Percentiles rank a stretch among this genome's conserved stretches.
Conservation (phyloP, 2,888 invertebrate genomes). For the Lochmaea capreae region DNA sequence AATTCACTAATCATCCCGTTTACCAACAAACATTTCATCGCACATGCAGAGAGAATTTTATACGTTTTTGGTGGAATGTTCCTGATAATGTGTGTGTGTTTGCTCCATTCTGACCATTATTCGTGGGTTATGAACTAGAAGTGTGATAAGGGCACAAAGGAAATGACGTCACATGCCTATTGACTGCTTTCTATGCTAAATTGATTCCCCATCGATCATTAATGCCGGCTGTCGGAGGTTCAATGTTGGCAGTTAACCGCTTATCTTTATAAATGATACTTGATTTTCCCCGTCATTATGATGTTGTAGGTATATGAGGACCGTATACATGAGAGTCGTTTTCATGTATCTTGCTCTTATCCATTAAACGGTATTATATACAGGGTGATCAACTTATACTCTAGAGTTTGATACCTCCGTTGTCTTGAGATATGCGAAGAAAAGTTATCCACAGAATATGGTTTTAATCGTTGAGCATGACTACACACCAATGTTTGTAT, state of each 20-base stretch:
- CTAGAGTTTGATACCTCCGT: no score
- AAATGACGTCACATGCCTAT: conserved; percentile 67
- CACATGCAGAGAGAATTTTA: conserved; percentile 9
- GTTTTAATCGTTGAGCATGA: no score
- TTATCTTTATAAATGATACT: conserved; percentile 67
- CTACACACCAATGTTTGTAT: no score
- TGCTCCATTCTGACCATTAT: conserved; percentile 62
- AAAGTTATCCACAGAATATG: no score
- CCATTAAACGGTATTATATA: conserved; percentile 11
- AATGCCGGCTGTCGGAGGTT: conserved; percentile 59
- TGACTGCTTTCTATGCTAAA: conserved; percentile 64
- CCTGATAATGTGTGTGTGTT: conserved; percentile 15
- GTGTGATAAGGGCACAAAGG: conserved; percentile 67
- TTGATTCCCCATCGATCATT: conserved; percentile 66
- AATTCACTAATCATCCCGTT: conserved; percentile 19
- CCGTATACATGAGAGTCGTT: conserved; percentile 3
- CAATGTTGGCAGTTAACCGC: conserved; percentile 59
- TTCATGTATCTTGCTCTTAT: conserved; percentile 9
- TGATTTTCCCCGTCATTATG: conserved; percentile 52
- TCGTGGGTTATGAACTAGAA: conserved; percentile 67
- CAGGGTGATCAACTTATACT: no score
- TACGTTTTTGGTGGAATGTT: conserved; percentile 19
- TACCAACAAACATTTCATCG: conserved; percentile 9
- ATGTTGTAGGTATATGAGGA: conserved; percentile 12
- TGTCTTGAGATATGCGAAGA: no score